Evolutionary conservation across 2,113 vertebrate species (phyloP).

Genomic region (Entomyzon cyanotis): DNA sequence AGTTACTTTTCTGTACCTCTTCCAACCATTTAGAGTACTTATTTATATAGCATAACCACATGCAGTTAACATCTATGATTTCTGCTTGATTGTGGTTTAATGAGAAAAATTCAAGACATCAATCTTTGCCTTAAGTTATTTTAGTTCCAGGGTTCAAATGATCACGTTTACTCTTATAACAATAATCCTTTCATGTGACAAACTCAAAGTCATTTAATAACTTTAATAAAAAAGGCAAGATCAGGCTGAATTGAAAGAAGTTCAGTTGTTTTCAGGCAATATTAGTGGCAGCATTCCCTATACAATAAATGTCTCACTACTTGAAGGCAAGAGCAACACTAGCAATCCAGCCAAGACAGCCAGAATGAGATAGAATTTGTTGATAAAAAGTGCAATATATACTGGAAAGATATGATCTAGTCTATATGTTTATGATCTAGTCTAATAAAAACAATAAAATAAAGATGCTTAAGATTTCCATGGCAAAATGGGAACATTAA

Average conservation of each 20-base stretch:
- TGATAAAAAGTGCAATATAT: not conserved
- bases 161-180: not conserved
- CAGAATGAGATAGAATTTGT: not conserved
- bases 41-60: conserved; percentile 26
- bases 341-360: not conserved
- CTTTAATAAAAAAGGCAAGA: not conserved
- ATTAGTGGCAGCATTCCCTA: not conserved
- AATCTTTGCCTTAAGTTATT: conserved; percentile 25
- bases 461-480: not conserved
- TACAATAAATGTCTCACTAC: not conserved
- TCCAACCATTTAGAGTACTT: conserved; percentile 27
- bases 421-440: not conserved
- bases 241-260: not conserved
- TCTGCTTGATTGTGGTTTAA: conserved; percentile 5
- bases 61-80: conserved; percentile 29
- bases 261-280: not conserved
- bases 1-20: conserved; percentile 2
- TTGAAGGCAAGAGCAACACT: not conserved
- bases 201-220: not conserved
- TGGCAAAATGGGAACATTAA: not conserved
- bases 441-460: not conserved
- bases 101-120: conserved; percentile 34
- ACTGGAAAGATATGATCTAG: not conserved
- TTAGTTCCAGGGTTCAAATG: not conserved
- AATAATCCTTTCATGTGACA: not conserved